Evolutionary conservation across 2,113 vertebrate genomes (phyloP).

Genomic region (Megaceryle torquata): DNA sequence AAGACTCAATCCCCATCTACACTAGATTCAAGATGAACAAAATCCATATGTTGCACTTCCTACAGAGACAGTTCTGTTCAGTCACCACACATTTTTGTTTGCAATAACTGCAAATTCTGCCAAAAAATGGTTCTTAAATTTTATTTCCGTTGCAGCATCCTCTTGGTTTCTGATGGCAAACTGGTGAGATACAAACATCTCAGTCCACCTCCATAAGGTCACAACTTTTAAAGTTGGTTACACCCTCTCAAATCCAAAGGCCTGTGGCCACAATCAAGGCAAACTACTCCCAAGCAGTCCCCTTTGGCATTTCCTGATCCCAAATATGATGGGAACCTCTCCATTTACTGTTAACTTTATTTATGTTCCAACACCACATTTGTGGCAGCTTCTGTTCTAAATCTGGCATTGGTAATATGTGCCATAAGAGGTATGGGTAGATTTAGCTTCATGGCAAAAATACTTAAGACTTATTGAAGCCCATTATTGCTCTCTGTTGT

Average conservation of each 20-base stretch:
- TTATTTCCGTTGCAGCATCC: neutral
- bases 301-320: neutral
- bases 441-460: neutral
- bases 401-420: neutral
- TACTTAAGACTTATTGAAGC: neutral
- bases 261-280: neutral
- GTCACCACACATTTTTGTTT: neutral
- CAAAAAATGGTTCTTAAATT: neutral
- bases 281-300: neutral
- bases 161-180: neutral
- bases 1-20: neutral
- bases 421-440: neutral
- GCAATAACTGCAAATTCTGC: neutral
- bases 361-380: neutral
- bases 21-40: neutral
- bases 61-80: neutral
- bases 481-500: neutral
- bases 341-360: neutral
- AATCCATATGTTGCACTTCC: neutral
- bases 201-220: neutral
- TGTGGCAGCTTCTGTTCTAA: slow-evolving; percentile 11
- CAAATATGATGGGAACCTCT: neutral
- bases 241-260: neutral
- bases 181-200: neutral
- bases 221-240: neutral